Evolutionary conservation across 2,888 invertebrate genomes (phyloP).

Genomic region (Idaea aversata): DNA sequence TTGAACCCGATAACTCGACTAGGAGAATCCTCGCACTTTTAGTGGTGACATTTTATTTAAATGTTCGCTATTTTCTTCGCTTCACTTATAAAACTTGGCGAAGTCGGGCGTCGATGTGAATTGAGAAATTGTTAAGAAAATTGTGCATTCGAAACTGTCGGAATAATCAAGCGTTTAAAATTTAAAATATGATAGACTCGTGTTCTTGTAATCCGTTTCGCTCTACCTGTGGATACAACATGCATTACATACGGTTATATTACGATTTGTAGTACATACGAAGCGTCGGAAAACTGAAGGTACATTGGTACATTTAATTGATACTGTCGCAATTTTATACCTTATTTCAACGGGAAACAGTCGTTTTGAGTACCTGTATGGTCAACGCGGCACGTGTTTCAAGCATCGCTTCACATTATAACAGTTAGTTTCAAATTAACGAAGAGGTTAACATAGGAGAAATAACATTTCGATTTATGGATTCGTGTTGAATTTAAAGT

Average conservation of each 20-base stretch:
- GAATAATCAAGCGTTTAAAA: background rate
- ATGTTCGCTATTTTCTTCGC: background rate
- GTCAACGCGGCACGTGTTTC: constrained; percentile 45
- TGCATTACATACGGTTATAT: constrained; percentile 15
- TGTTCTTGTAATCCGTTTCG: constrained; percentile 28
- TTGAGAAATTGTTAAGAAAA: background rate
- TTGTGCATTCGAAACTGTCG: background rate
- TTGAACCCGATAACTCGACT: background rate
- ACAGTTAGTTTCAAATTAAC: constrained; percentile 53
- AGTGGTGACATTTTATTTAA: background rate
- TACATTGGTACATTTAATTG: constrained; percentile 15
- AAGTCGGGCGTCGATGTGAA: background rate
- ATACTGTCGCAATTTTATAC: constrained; percentile 6
- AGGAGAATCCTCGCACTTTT: background rate
- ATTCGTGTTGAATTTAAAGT: constrained; percentile 31
- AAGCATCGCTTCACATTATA: constrained; percentile 39
- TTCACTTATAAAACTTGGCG: background rate
- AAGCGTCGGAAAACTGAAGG: constrained; percentile 17
- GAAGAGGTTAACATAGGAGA: constrained; percentile 36
- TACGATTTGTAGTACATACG: constrained; percentile 23
- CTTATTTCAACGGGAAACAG: constrained; percentile 11
- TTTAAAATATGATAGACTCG: background rate
- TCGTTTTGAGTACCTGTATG: constrained; percentile 40
- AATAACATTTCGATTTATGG: constrained; percentile 43
- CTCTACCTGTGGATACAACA: constrained; percentile 18